phyloP scores from a whole-genome alignment of 2,888 invertebrate species.

The Allophyes oxyacanthae region DNA sequence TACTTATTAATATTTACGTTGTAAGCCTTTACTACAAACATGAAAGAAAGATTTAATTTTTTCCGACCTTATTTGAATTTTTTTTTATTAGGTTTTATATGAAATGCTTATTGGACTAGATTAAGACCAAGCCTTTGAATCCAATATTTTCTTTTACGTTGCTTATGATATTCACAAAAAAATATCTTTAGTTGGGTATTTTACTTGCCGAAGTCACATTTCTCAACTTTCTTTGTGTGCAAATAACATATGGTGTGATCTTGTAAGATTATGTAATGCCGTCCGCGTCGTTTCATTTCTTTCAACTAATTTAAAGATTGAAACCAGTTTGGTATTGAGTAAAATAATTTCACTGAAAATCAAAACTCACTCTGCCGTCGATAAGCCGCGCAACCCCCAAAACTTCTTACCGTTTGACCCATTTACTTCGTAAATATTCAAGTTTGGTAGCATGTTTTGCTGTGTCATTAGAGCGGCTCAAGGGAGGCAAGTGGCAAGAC shows the following conservation, averaged over 20 bases:
- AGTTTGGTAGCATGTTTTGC: conserved; percentile 59
- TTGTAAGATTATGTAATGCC: too few species aligned
- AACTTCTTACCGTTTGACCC: conserved; percentile 50
- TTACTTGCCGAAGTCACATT: too few species aligned
- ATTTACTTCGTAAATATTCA: conserved; percentile 54
- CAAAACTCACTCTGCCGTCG: conserved; percentile 21
- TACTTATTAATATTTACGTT: conserved; percentile 14
- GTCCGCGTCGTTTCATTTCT: too few species aligned
- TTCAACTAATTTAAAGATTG: too few species aligned
- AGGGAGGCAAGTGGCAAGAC: conserved; percentile 53
- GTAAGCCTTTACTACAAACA: conserved; percentile 11
- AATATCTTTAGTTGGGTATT: too few species aligned
- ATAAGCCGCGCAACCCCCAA: conserved; percentile 29
- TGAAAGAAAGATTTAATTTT: conserved; percentile 22
- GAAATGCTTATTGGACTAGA: too few species aligned
- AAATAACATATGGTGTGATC: too few species aligned
- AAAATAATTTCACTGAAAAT: conserved; percentile 33
- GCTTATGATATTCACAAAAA: neutral
- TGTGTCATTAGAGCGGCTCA: conserved; percentile 61
- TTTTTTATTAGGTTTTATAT: conserved; percentile 14
- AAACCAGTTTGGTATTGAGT: neutral
- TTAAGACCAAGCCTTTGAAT: neutral
- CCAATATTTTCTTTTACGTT: conserved; percentile 4
- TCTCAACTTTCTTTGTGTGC: too few species aligned
- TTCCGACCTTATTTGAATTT: conserved; percentile 5